Evolutionary conservation across 64 coral and sea anemone species (phyloP).

Genomic region (Dendrophyllia cribrosa): DNA sequence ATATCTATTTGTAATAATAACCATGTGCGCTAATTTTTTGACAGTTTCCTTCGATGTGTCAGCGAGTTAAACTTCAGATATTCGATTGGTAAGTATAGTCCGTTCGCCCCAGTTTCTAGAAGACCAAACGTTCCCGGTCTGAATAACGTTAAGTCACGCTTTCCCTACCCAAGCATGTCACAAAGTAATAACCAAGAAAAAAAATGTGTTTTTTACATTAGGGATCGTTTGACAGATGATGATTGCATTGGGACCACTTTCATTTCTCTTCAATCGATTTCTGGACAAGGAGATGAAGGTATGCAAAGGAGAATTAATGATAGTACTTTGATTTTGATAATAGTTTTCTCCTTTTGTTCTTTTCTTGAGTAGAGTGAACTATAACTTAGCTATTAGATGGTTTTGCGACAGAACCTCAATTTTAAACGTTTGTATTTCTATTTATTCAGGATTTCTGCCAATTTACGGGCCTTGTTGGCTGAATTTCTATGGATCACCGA

Average conservation of each 20-base stretch:
- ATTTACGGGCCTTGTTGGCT: slow-evolving; percentile 88
- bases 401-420: too few species aligned
- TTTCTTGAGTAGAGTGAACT: too few species aligned
- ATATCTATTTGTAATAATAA: not conserved
- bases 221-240: slow-evolving; percentile 86
- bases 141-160: too few species aligned
- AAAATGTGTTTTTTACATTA: slow-evolving; percentile 9
- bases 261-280: slow-evolving; percentile 80
- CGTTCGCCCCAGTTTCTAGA: too few species aligned
- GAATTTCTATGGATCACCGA: slow-evolving; percentile 94
- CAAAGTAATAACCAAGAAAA: too few species aligned
- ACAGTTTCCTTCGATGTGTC: slow-evolving; percentile 85
- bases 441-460: slow-evolving; percentile 81
- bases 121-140: too few species aligned
- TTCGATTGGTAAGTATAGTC: slow-evolving; percentile 63
- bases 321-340: not conserved
- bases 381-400: too few species aligned
- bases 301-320: not conserved
- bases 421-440: not conserved
- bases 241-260: slow-evolving; percentile 90
- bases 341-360: not conserved
- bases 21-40: not conserved
- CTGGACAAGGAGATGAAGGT: slow-evolving; percentile 94
- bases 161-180: too few species aligned
- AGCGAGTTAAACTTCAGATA: slow-evolving; percentile 64